Conservation (phyloP, 1,140 invertebrate genomes). For the Sweltsa coloradensis region DNA sequence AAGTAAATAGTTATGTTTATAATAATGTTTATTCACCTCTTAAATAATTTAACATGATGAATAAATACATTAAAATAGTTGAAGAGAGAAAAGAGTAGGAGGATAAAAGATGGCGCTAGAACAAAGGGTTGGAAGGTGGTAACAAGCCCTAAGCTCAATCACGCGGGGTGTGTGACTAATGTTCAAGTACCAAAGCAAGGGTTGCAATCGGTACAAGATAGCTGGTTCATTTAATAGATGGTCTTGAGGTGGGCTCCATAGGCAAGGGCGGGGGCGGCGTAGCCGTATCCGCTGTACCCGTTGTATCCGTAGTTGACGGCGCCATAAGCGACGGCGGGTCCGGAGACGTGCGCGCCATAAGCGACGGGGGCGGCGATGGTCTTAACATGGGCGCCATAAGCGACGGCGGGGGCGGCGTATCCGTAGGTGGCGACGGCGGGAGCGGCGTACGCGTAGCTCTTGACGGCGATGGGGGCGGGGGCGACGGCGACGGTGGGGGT, state of each 20-base stretch:
- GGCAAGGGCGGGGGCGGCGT: slow-evolving; percentile 4
- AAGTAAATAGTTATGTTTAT: too few relatives aligned
- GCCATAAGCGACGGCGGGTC: not conserved
- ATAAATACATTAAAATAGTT: too few relatives aligned
- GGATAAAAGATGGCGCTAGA: too few relatives aligned
- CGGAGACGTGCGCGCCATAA: not conserved
- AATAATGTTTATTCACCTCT: too few relatives aligned
- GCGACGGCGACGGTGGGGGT: slow-evolving; percentile 23
- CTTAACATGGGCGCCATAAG: not conserved
- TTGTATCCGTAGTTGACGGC: not conserved
- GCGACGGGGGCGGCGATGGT: slow-evolving; percentile 2
- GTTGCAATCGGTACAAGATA: too few relatives aligned
- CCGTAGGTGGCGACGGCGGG: slow-evolving; percentile 28
- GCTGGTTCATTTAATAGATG: too few relatives aligned
- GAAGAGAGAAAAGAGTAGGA: too few relatives aligned
- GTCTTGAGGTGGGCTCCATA: not conserved
- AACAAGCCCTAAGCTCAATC: too few relatives aligned
- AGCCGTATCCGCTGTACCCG: not conserved
- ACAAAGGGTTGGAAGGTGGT: too few relatives aligned
- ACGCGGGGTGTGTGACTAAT: too few relatives aligned
- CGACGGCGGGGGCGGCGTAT: slow-evolving; percentile 29
- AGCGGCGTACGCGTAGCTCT: slow-evolving; percentile 30
- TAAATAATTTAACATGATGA: too few relatives aligned
- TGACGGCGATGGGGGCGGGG: slow-evolving; percentile 26
- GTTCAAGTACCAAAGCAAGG: too few relatives aligned